phyloP scores from a whole-genome alignment of 2,113 vertebrate genomes.

The Illadopsis cleaveri region DNA sequence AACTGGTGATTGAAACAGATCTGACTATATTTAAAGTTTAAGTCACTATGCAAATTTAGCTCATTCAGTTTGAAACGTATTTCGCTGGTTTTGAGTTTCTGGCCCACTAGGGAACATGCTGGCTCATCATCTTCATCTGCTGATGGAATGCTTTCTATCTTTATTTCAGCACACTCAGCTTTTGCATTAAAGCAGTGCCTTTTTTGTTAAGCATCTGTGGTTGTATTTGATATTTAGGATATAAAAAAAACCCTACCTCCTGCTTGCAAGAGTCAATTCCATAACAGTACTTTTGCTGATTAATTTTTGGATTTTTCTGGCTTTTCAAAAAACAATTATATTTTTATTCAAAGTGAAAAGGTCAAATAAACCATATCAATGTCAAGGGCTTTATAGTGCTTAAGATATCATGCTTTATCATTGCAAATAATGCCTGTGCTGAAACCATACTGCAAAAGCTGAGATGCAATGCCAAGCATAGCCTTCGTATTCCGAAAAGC shows the following conservation, averaged over 20 bases:
- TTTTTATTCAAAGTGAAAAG: conserved; percentile 21
- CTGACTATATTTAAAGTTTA: conserved; percentile 37
- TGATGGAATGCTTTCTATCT: conserved; percentile 62
- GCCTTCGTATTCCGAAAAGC: neutral
- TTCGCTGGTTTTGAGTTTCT: conserved; percentile 35
- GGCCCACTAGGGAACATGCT: conserved; percentile 36
- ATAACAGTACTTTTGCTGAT: conserved; percentile 2
- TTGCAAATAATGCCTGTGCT: neutral
- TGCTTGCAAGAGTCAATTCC: conserved; percentile 5
- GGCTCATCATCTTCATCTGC: conserved; percentile 62
- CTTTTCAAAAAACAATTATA: neutral
- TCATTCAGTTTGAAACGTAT: conserved; percentile 19
- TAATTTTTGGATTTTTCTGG: conserved; percentile 1
- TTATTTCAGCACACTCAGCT: conserved; percentile 58
- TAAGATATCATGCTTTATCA: neutral
- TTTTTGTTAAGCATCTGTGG: conserved; percentile 60
- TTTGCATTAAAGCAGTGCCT: conserved; percentile 49
- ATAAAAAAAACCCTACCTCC: neutral
- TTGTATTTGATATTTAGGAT: conserved; percentile 49
- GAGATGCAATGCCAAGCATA: neutral
- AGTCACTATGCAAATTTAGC: conserved; percentile 36
- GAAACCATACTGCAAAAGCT: neutral
- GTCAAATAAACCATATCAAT: neutral
- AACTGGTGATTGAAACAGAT: neutral
- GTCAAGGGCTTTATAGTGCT: neutral